These are phyloP conservation scores for Macrophya alboannulata DNA, from an alignment of 2,888 invertebrate species.

Conservation along the genomic window DNA sequence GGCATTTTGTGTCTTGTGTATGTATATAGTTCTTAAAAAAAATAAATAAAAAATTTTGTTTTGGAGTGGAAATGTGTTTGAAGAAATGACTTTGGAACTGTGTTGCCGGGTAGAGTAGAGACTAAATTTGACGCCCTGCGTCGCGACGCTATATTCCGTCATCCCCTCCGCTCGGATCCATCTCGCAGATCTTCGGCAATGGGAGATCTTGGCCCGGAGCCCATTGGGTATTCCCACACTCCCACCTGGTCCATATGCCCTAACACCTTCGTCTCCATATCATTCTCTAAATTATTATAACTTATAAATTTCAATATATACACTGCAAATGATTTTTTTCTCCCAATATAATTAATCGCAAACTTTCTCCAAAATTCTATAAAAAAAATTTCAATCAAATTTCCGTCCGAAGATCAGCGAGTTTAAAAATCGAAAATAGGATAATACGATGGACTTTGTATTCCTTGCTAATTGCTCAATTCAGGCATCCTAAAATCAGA, in stretches of 20 bases:
- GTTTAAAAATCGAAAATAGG: too few relatives aligned
- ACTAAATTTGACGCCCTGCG: slow-evolving; percentile 78
- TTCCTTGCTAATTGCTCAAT: neutral
- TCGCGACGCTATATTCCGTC: slow-evolving; percentile 82
- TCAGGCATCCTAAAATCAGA: neutral
- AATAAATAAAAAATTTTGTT: neutral
- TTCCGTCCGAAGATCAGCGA: neutral
- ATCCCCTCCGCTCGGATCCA: slow-evolving; percentile 74
- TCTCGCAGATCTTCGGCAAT: slow-evolving; percentile 68
- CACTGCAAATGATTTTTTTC: neutral
- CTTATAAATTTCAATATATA: neutral
- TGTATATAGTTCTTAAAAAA: neutral
- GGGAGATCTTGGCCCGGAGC: slow-evolving; percentile 73
- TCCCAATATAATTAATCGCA: neutral
- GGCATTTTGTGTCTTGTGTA: slow-evolving; percentile 49
- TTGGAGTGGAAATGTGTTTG: slow-evolving; percentile 51
- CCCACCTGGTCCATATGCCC: slow-evolving; percentile 63
- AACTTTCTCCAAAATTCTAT: neutral
- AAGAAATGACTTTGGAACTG: slow-evolving; percentile 69
- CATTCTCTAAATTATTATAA: neutral
- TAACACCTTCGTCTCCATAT: slow-evolving; percentile 58
- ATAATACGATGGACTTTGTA: too few relatives aligned
- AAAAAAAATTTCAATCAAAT: neutral
- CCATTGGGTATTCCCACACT: slow-evolving; percentile 77
- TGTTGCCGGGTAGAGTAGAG: slow-evolving; percentile 72